These are phyloP conservation scores for Spinus pinus DNA, from an alignment of 2,797 vertebrate genomes.

Conservation along the genomic window DNA sequence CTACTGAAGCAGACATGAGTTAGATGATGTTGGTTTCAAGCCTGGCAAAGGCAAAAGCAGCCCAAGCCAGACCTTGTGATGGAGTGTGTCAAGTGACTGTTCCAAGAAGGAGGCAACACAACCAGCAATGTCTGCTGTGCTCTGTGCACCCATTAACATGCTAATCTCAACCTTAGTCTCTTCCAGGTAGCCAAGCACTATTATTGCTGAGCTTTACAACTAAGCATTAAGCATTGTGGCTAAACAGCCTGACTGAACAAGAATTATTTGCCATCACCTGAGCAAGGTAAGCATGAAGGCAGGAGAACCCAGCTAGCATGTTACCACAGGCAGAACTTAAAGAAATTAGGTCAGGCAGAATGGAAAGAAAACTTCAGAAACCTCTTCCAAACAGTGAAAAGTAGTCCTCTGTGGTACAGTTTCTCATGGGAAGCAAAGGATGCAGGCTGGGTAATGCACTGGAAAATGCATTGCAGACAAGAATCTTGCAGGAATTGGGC, in stretches of 20 bases:
- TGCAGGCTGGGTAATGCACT: background rate
- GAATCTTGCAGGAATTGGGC: background rate
- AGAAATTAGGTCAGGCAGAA: constrained; percentile 18
- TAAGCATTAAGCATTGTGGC: background rate
- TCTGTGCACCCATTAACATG: background rate
- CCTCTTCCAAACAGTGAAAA: background rate
- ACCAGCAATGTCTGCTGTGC: background rate
- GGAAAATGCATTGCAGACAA: constrained; percentile 7
- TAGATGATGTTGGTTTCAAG: background rate
- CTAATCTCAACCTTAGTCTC: background rate
- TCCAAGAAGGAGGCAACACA: background rate
- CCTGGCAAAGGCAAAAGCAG: background rate
- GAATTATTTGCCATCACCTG: constrained; percentile 1
- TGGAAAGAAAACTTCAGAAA: background rate
- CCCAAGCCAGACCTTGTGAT: background rate
- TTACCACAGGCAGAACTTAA: background rate
- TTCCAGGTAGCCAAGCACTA: background rate
- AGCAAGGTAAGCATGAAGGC: background rate
- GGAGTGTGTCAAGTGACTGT: background rate
- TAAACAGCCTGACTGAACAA: constrained; percentile 5
- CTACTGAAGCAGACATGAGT: background rate
- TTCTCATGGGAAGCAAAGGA: background rate
- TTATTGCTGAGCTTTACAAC: constrained; percentile 7
- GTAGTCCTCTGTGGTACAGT: background rate
- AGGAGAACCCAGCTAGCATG: background rate